Base-by-base conservation (phyloP, 2,888 invertebrate genomes). In the Tenthredo scrophulariae region DNA sequence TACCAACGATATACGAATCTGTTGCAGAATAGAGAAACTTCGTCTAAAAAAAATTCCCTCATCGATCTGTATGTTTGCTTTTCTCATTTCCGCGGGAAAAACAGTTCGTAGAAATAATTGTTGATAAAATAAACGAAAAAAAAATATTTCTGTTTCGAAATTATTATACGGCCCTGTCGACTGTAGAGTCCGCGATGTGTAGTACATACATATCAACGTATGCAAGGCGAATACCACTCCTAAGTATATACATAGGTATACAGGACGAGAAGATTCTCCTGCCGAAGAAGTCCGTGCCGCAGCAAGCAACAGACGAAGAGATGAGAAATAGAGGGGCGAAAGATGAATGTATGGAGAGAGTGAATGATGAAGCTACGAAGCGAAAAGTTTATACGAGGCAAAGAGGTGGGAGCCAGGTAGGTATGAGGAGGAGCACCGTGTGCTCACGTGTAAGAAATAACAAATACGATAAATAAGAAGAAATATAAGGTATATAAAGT, bases 351-450 rank as follows among this genome's bases (percentile, higher is more conserved):
- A 72, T 72, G 58, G 85, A 85, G 86, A 87, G 86, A 87, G 87
- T 18, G 67, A 67, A 67, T 33, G 67, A 67, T 67, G 67, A 67
- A 67, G 67, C 33, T 67, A 18, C 29, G 67, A 26, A 54, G 10
- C 18, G 22, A 82, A 74, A 50, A 62, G 26, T 83, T 83, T 70
- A 54, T 33, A 70, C 70, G 22, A 15, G 4, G 74, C 9, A 22
- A 43, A n/a, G 43, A 9, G 43, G 74, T 43, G 62, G 62, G 62
- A 62, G 62, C 4, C 4, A 29, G 29, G 29, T 40, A 54, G 54
- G 22, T 18, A 40, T 15, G 74, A 62, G 33, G 74, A 86, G 87
- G 89, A 90, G 88, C 88, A 88, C 88, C 80, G 80, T 40, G 29
- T 80, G 80, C 62, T 62, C 80, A 80, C 80, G 80, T 80, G 80